Base-by-base conservation (phyloP, 2,888 invertebrate genomes). In the Morpho achilles region DNA sequence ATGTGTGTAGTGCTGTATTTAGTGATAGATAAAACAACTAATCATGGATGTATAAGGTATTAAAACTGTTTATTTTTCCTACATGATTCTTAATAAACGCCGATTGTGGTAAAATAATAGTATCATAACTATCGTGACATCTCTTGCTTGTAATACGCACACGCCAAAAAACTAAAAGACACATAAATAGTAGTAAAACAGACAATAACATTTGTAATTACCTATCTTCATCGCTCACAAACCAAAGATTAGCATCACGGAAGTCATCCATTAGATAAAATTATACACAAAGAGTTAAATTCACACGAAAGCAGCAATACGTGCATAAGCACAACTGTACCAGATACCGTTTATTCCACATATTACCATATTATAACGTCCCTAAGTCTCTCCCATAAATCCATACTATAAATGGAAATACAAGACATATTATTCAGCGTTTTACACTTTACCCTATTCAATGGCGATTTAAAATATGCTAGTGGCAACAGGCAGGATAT, bases 391-490 rank as follows among this genome's bases (percentile, higher is more conserved):
- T 52, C 52, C 58, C 55, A 67, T 67, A 67, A 66, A 65, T 67
- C 62, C 55, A 52, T 44, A 50, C 61, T 63, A 60, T 65, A 64
- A 65, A 67, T 65, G 66, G 65, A 54, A 60, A 60, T 63, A 65
- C 62, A 60, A 59, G 64, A 64, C 67, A 62, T 64, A 64, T 63
- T 65, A 67, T 67, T 57, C 61, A 50, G 54, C 56, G 54, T 46
- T 61, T 62, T 59, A 64, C 65, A 65, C 66, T 62, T 63, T 60
- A 50, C 59, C 61, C 61, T 60, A 63, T 67, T 66, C 60, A 68
- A 62, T 57, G 61, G 65, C 61, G 57, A 64, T 68, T 65, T 64
- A 64, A 58, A 62, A 67, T 67, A 67, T 66, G 56, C 60, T 57
- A 52, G 60, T 59, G 62, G 56, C 52, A 65, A 63, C 64, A 51